These are phyloP conservation scores for Galbula dea DNA, from an alignment of 2,113 vertebrate genomes.

Conservation along the genomic window DNA sequence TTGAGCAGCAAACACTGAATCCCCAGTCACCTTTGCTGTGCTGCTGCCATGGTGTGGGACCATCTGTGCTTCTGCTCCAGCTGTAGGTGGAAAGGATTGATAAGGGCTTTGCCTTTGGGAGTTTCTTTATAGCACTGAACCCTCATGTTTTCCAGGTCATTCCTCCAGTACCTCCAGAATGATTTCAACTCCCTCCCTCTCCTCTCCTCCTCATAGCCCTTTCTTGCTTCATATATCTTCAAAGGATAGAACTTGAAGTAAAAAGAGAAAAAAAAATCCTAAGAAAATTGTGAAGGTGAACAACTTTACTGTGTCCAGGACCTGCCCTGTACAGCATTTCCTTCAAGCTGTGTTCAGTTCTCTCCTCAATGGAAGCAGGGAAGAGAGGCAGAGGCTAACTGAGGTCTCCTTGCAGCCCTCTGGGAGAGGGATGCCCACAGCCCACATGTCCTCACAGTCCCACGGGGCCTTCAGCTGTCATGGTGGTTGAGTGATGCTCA, in stretches of 20 bases:
- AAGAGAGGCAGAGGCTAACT: neutral
- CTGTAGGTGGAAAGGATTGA: neutral
- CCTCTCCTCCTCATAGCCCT: neutral
- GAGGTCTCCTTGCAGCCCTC: no score
- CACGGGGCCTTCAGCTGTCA: fast-evolving
- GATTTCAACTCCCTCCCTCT: neutral
- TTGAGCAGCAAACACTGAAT: neutral
- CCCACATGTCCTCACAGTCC: fast-evolving
- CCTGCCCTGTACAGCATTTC: neutral
- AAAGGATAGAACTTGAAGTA: neutral
- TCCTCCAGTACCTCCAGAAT: neutral
- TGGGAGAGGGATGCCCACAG: fast-evolving
- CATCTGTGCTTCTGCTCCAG: neutral
- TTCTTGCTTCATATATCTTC: neutral
- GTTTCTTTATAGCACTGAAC: neutral
- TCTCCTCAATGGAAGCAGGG: neutral
- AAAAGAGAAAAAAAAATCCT: neutral
- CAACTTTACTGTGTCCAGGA: neutral
- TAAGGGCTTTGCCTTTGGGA: neutral
- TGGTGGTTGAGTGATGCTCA: neutral
- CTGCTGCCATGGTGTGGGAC: fast-evolving
- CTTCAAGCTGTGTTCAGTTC: fast-evolving
- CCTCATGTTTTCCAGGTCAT: neutral
- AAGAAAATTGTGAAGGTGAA: neutral
- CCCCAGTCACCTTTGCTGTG: fast-evolving